Evolutionary conservation across 23 tunicate genomes (phyloP).

Genomic region (Ascidia mentula): DNA sequence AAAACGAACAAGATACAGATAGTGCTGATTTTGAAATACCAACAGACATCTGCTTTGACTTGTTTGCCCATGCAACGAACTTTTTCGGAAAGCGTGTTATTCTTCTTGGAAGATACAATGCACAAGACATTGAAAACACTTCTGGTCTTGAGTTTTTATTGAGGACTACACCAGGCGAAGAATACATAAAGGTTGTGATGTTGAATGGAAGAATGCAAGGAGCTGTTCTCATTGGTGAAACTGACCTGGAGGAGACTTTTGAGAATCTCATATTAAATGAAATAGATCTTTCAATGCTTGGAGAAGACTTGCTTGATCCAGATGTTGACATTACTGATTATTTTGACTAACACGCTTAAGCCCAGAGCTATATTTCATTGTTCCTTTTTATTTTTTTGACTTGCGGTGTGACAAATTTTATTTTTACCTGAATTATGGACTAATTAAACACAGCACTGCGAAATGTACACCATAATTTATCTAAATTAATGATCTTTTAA

Average conservation of each 20-base stretch:
- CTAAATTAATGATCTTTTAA: no score
- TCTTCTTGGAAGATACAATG: slow-evolving; percentile 72
- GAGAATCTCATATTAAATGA: slow-evolving; percentile 85
- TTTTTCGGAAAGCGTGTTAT: slow-evolving; percentile 73
- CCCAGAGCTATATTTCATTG: no score
- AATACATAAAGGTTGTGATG: slow-evolving; percentile 76
- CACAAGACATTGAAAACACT: slow-evolving; percentile 38
- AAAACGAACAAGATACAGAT: neutral
- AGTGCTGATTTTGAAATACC: slow-evolving; percentile 9
- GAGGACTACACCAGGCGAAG: slow-evolving; percentile 51
- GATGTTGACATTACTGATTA: slow-evolving; percentile 81
- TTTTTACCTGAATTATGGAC: no score
- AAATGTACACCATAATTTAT: no score
- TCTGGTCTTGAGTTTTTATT: slow-evolving; percentile 32
- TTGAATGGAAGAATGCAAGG: slow-evolving; percentile 80
- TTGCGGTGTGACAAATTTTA: no score
- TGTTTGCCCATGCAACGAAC: slow-evolving; percentile 76
- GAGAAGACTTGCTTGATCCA: slow-evolving; percentile 74
- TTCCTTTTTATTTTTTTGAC: no score
- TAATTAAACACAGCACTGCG: no score
- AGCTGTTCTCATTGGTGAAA: slow-evolving; percentile 82
- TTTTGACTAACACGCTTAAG: slow-evolving; percentile 92
- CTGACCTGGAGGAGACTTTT: slow-evolving; percentile 93
- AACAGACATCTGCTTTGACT: slow-evolving; percentile 72
- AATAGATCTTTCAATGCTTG: slow-evolving; percentile 55